Evolutionary conservation across 2,797 vertebrate genomes (phyloP), one percentile per base, ranked within the genome.

Genomic region (Sternarchorhynchus goeldii): DNA sequence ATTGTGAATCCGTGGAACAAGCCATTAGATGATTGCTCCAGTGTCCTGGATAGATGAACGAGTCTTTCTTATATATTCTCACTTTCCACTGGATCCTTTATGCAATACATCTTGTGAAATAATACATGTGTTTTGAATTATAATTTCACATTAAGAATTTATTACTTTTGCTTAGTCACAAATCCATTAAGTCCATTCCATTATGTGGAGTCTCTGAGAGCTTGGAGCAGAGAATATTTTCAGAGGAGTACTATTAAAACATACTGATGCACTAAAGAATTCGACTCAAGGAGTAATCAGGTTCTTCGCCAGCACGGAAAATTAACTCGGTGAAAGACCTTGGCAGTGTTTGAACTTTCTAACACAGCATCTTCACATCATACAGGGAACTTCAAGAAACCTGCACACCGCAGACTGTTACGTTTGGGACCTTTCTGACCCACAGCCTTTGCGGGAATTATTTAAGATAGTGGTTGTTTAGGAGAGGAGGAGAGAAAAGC

Each of bases 101-200:
- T 86, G 81, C 45, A 50, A 14, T 50, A 50, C 12, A 12, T 12
- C 45, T 50, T 50, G 45, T 50, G 45, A 50, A 36, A 79, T 87
- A 88, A 88, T 88, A 76, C 83, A 83, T 65, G 84, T 88, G 87
- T 88, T 90, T 90, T 89, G 85, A 88, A 90, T 88, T 88, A 89
- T 76, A 87, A 85, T 83, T 85, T 81, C 85, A 79, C 83, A 86
- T 90, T 85, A 83, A 80, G 68, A 67, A 89, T 91, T 88, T 87
- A 90, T 89, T 84, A 86, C 86, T 83, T 87, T 85, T 78, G 74
- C 73, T 80, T 79, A 82, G 29, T 60, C 69, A 88, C 87, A 85
- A 88, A 89, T 89, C 84, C 79, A 85, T 83, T 81, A 75, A 6
- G 79, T 32, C 60, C 64, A 83, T 84, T 82, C 75, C 72, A 82